Evolutionary conservation across 1,140 invertebrate species (phyloP), one percentile per base, ranked within the genome.

Genomic region (Hirudo medicinalis): DNA sequence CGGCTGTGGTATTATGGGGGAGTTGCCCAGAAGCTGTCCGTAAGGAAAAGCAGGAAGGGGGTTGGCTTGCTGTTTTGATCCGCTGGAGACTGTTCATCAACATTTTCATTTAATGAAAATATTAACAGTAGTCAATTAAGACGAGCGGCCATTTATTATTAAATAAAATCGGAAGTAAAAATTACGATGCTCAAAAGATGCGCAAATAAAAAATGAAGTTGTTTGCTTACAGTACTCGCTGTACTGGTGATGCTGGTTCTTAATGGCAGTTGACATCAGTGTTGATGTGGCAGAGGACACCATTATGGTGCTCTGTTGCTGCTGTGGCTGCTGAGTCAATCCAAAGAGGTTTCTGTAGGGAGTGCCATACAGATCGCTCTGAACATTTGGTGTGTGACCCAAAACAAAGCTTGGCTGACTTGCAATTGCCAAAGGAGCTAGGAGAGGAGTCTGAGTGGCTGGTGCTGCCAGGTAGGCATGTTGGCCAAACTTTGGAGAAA

Each of bases 201-300:
- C 8, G 22, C 32, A 32, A 29, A 17, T 19, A 25, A 22, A 22
- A 25, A 27, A 57, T 68, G 54, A 22, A 70, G 49, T n/a, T n/a
- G 5, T 54, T 22, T 22, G 43, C 40, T 70, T 13, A 55, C 43
- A 55, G 32, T 54, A 91, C 90, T 77, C 87, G 88, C 82, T 91
- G 89, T 69, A 74, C 20, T 69, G 87, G 86, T 17, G 89, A 63
- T 22, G 22, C 19, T 63, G 89, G 25, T 89, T 89, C 79, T 93
- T 93, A 20, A 92, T 89, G 75, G 87, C 89, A 54, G 90, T 89
- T 0, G 91, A 92, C 90, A 93, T 92, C 66, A 92, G 84, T 27
- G 90, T 91, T 81, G 91, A 91, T 13, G 89, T 88, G 13, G 88
- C 89, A 36, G 90, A 91, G 68, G 90, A 91, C 72, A 93, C 92